Conservation (phyloP, 2,113 vertebrate species). For the Eonycteris spelaea region DNA sequence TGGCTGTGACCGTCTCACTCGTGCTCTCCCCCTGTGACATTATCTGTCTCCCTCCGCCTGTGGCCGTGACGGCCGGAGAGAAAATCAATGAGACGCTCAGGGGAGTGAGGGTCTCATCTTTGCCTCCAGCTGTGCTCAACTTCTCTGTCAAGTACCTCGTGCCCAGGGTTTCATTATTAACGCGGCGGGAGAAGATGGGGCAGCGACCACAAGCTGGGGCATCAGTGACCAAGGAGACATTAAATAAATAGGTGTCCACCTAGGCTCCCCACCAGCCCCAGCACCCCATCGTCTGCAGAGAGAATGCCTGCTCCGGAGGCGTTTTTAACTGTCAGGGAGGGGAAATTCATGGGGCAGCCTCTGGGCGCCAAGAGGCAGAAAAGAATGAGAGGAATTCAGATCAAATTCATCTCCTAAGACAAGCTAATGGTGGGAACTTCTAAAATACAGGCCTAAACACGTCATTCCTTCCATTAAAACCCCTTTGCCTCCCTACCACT, state of each 20-base stretch:
- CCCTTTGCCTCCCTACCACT: rapidly evolving
- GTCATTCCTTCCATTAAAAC: neutral
- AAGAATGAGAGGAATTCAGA: neutral
- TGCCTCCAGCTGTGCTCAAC: neutral
- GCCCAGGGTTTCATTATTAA: neutral
- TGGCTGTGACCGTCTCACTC: neutral
- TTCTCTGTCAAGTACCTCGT: neutral
- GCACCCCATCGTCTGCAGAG: neutral
- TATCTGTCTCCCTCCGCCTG: neutral
- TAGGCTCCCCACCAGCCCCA: neutral
- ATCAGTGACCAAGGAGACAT: neutral
- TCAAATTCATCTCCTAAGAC: rapidly evolving
- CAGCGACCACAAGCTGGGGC: neutral
- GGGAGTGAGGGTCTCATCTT: neutral
- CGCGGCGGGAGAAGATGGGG: rapidly evolving
- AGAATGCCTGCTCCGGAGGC: neutral
- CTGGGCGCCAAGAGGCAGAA: neutral
- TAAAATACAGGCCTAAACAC: neutral
- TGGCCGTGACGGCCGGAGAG: neutral
- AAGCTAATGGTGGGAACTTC: neutral
- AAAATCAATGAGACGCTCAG: neutral
- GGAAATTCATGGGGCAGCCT: rapidly evolving
- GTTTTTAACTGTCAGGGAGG: neutral
- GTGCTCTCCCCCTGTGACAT: neutral
- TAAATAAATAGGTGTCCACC: neutral